Evolutionary conservation across 2,113 vertebrate species (phyloP), one percentile per base, ranked within the genome.

Genomic region (Phyllostomus discolor): DNA sequence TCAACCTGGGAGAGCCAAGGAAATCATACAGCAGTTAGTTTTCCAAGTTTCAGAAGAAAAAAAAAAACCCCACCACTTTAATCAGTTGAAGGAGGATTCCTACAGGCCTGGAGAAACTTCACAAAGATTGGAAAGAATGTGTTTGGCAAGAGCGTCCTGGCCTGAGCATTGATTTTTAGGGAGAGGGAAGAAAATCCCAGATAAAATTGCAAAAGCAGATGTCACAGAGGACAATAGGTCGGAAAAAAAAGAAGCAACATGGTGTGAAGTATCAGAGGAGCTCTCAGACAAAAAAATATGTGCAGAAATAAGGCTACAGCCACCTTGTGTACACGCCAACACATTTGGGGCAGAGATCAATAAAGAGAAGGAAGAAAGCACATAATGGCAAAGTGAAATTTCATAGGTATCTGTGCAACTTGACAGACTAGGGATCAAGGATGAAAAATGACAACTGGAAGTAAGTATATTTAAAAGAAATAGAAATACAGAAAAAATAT

Each of bases 51-150:
- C 28, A 69, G 41, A 24, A 41, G 73, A 85, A 87, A 90, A 41
- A 57, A 46, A 69, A 83, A 88, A 86, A n/a, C 17, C 15, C 50
- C 16, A 94, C 41, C 78, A 90, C 46, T 94, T 69, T 28, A 38
- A 57, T 86, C 69, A 43, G 41, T 72, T 87, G 73, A 94, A 93
- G 50, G 59, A 96, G 31, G 86, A 97, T 91, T 97, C 66, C 89
- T 96, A 50, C 31, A 87, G 86, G 87, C 86, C 89, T 73, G n/a
- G 90, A 96, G 88, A 67, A 97, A 89, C 83, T 96, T 95, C 89
- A 97, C 54, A 80, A 83, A 91, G 54, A 91, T 35, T 95, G 82
- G 78, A 94, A 97, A 96, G 91, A 96, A 96, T 94, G 89, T 83
- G 10, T 88, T 93, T 98, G 95, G 78, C 88, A 88, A 86, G 14